These are phyloP conservation scores for Axinella damicornis DNA, from an alignment of 37 sponge, comb jelly and placozoan species.

Conservation along the genomic window DNA sequence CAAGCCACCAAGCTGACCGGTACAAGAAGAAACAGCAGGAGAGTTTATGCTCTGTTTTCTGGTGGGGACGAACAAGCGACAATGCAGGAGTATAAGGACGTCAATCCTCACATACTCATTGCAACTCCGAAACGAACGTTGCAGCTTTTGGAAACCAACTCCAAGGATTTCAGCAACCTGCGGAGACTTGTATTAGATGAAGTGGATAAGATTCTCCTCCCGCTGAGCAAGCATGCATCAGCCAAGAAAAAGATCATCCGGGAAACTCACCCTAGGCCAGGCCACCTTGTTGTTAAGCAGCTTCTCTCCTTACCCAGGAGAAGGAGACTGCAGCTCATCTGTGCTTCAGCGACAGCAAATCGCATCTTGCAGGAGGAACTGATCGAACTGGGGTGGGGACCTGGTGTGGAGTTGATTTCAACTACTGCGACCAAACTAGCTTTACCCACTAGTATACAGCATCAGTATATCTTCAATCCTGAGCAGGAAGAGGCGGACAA, in stretches of 20 bases:
- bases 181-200: conserved; percentile 70
- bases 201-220: conserved; percentile 56
- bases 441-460: conserved; percentile 36
- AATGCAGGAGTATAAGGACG: neutral
- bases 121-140: conserved; percentile 64
- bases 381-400: conserved; percentile 52
- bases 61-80: neutral
- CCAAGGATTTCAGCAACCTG: conserved; percentile 7
- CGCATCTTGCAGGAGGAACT: conserved; percentile 39
- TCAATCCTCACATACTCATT: conserved; percentile 52
- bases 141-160: conserved; percentile 7
- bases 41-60: conserved; percentile 1
- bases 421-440: conserved; percentile 5
- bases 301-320: neutral
- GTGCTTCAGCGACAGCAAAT: conserved; percentile 66
- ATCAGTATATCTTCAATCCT: conserved; percentile 1
- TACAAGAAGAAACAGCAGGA: conserved; percentile 8
- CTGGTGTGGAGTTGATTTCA: neutral
- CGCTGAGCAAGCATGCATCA: neutral
- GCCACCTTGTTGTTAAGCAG: conserved; percentile 12
- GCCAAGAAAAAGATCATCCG: conserved; percentile 17
- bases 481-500: conserved; percentile 8
- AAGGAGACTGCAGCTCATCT: conserved; percentile 40
- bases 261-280: conserved; percentile 52
- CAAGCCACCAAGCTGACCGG: conserved; percentile 21